Evolutionary conservation across 2,888 invertebrate species (phyloP).

Genomic region (Rotaria socialis): DNA sequence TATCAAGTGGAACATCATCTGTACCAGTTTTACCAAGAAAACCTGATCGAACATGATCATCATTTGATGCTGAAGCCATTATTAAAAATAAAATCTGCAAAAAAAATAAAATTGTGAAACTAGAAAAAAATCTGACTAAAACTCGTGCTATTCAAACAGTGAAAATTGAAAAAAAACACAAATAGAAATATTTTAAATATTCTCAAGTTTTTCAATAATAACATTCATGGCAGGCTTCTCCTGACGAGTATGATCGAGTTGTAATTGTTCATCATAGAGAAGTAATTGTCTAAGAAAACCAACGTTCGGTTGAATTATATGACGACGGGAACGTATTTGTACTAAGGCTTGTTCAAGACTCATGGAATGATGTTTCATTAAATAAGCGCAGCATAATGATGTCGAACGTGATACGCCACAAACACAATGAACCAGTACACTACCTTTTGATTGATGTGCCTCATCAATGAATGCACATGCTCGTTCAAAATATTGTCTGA

Average conservation of each 20-base stretch:
- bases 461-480: conserved; percentile 6
- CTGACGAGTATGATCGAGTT: neutral
- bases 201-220: neutral
- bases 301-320: conserved; percentile 27
- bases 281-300: conserved; percentile 17
- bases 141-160: neutral
- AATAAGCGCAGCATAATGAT: neutral
- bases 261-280: neutral
- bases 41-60: neutral
- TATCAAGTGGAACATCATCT: conserved; percentile 6
- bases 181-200: neutral
- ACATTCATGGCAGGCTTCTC: neutral
- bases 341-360: neutral
- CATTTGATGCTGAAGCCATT: neutral
- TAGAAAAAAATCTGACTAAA: conserved; percentile 20
- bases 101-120: neutral
- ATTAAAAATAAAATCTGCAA: neutral
- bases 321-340: conserved; percentile 6
- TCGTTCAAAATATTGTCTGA: neutral
- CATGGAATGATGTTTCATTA: conserved; percentile 32
- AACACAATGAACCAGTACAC: neutral
- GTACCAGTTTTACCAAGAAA: conserved; percentile 35
- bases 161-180: neutral
- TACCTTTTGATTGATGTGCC: neutral
- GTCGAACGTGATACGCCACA: conserved; percentile 32